Percentiles rank a stretch among this genome's conserved stretches.
phyloP scores from a whole-genome alignment of 2,113 vertebrate species.

The Pan troglodytes region DNA sequence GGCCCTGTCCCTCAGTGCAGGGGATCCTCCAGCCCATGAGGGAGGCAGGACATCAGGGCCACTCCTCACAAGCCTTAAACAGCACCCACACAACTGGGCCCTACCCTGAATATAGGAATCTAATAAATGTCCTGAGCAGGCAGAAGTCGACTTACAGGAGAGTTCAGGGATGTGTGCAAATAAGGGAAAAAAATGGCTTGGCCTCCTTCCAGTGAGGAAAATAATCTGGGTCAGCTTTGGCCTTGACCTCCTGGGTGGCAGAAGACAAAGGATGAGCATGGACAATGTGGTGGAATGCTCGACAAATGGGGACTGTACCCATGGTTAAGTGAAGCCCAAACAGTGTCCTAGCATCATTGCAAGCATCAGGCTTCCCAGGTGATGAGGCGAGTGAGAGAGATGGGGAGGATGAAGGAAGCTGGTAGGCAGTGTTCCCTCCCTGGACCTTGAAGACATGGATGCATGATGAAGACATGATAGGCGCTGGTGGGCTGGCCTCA shows the following conservation, averaged over 20 bases:
- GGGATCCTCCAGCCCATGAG: background rate
- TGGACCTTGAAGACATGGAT: background rate
- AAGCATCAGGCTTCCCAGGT: background rate
- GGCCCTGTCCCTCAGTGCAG: background rate
- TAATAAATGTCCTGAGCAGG: background rate
- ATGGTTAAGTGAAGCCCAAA: background rate
- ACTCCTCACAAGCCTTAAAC: background rate
- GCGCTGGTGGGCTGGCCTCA: background rate
- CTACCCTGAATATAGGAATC: background rate
- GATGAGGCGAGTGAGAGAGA: background rate
- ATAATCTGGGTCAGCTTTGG: background rate
- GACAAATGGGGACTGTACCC: background rate
- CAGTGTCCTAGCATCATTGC: background rate
- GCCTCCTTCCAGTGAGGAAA: background rate
- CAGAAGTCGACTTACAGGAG: background rate
- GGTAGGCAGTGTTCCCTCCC: background rate
- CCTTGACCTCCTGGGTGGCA: background rate
- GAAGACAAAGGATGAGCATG: background rate
- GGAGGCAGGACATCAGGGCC: background rate
- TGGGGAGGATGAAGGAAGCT: background rate
- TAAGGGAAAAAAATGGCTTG: background rate
- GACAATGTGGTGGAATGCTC: no score
- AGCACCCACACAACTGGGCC: background rate
- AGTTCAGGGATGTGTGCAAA: background rate
- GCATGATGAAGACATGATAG: background rate